Evolutionary conservation across 2,797 vertebrate species (phyloP).

Genomic region (Smutsia temminckii): DNA sequence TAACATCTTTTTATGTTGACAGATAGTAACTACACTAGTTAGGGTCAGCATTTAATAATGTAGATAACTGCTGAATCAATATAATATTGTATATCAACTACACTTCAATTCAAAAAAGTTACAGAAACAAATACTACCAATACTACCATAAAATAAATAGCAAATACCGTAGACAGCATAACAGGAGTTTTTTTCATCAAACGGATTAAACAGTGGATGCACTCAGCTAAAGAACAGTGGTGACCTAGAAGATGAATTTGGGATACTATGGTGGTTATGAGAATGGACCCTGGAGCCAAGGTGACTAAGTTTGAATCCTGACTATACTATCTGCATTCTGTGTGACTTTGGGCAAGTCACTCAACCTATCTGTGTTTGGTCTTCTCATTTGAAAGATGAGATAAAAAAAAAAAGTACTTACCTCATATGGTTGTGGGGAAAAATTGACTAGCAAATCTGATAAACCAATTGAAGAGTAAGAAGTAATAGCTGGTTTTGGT

Average conservation of each 20-base stretch:
- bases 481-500: not conserved
- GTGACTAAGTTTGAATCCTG: not conserved
- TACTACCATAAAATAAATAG: too few relatives aligned
- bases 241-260: not conserved
- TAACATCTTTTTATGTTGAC: too few relatives aligned
- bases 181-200: not conserved
- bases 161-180: too few relatives aligned
- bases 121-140: too few relatives aligned
- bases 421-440: not conserved
- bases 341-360: not conserved
- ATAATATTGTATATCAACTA: too few relatives aligned
- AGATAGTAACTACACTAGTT: too few relatives aligned
- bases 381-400: not conserved
- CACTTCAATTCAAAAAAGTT: too few relatives aligned
- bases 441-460: not conserved
- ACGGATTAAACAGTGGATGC: not conserved
- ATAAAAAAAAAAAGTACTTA: not conserved
- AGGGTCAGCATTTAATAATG: too few relatives aligned
- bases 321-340: not conserved
- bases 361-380: not conserved
- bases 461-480: slow-evolving; percentile 9
- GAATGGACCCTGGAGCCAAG: not conserved
- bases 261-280: not conserved
- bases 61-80: too few relatives aligned
- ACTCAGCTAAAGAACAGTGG: not conserved